Conservation (phyloP, 2,888 invertebrate species). For the Parnassius smintheus region DNA sequence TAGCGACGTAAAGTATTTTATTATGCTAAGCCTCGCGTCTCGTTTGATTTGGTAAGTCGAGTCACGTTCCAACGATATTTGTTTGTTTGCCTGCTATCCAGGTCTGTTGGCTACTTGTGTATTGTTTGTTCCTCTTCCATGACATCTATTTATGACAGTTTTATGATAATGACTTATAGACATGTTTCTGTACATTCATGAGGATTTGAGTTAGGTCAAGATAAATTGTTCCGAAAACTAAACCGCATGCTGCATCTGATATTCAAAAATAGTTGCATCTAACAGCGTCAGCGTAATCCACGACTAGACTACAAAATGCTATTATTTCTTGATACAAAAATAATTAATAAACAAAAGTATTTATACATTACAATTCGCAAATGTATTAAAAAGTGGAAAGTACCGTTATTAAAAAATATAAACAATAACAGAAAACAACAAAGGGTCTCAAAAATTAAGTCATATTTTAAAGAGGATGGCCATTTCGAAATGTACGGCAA, state of each 20-base stretch:
- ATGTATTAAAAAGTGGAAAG: constrained; percentile 48
- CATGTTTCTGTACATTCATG: constrained; percentile 52
- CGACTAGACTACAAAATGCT: constrained; percentile 12
- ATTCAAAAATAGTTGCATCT: constrained; percentile 15
- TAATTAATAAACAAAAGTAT: too few relatives aligned
- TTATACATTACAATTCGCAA: neutral
- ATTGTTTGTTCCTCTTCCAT: constrained; percentile 52
- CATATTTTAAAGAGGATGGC: constrained; percentile 70
- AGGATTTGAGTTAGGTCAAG: constrained; percentile 51
- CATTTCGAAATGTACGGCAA: constrained; percentile 64
- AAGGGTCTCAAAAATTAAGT: constrained; percentile 69
- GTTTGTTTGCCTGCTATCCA: constrained; percentile 56
- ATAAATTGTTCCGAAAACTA: constrained; percentile 24
- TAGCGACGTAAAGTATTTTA: constrained; percentile 49
- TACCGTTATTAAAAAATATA: constrained; percentile 59
- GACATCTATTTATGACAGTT: constrained; percentile 62
- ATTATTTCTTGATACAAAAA: constrained; percentile 19
- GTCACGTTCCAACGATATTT: constrained; percentile 67
- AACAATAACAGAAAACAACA: constrained; percentile 56
- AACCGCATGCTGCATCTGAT: constrained; percentile 14
- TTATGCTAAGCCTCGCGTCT: constrained; percentile 74
- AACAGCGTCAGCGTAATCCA: constrained; percentile 1
- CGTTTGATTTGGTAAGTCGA: constrained; percentile 76
- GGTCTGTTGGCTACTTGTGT: constrained; percentile 56
- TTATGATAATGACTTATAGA: constrained; percentile 62